Percentiles rank a stretch among this genome's conserved stretches.
Conservation (phyloP, 1,140 invertebrate genomes). For the Polyergus mexicanus region DNA sequence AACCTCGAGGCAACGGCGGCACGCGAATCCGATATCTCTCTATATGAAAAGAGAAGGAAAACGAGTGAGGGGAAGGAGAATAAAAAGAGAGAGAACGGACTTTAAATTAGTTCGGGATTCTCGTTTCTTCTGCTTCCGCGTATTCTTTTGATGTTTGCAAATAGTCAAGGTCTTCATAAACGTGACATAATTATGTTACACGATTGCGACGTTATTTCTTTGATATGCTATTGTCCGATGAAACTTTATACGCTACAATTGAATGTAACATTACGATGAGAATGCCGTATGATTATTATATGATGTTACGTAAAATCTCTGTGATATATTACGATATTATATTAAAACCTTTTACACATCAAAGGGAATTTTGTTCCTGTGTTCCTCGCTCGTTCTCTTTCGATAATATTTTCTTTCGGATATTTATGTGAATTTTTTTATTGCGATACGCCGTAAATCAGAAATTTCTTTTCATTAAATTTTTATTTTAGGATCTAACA, state of each 20-base stretch:
- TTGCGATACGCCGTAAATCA: neutral
- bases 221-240: neutral
- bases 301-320: neutral
- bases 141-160: neutral
- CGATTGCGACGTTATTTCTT: neutral
- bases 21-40: constrained; percentile 47
- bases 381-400: too few relatives aligned
- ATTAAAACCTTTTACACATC: neutral
- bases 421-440: constrained; percentile 7
- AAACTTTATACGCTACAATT: neutral
- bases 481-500: neutral
- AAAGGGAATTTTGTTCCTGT: neutral
- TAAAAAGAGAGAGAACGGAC: neutral
- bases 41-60: neutral
- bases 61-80: neutral
- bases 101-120: neutral
- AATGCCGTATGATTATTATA: neutral
- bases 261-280: neutral
- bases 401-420: neutral
- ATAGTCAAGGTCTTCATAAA: neutral
- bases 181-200: neutral
- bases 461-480: neutral
- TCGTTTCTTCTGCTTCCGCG: neutral
- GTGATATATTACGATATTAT: neutral
- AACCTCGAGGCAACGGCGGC: constrained; percentile 53